phyloP scores from a whole-genome alignment of 2,113 vertebrate species.

The Cephalopterus ornatus region DNA sequence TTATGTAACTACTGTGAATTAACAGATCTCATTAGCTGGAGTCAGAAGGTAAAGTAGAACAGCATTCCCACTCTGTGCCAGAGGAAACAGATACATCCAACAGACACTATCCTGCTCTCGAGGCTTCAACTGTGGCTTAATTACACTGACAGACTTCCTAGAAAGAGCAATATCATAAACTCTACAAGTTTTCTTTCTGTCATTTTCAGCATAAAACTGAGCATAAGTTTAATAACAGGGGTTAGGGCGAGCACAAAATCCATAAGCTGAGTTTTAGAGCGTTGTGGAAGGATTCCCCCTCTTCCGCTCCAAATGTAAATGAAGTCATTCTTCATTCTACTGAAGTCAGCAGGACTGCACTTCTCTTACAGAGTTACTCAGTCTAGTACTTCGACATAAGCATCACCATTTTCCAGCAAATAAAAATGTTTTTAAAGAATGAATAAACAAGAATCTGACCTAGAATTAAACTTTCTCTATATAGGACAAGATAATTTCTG shows the following conservation, averaged over 20 bases:
- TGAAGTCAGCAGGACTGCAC: background rate
- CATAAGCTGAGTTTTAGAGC: background rate
- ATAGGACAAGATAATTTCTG: background rate
- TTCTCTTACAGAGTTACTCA: background rate
- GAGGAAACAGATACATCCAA: background rate
- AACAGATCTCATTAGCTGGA: background rate
- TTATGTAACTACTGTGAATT: background rate
- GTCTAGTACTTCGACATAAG: background rate
- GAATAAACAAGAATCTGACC: background rate
- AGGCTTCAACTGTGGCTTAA: background rate
- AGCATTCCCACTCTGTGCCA: background rate
- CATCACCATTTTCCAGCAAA: background rate
- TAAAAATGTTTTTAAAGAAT: background rate
- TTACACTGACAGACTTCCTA: background rate
- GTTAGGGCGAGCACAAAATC: background rate
- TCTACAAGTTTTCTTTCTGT: background rate
- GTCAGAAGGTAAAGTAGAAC: background rate
- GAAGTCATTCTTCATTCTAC: background rate
- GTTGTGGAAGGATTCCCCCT: background rate
- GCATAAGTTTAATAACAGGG: background rate
- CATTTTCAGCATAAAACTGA: background rate
- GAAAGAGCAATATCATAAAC: background rate
- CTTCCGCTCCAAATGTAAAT: background rate
- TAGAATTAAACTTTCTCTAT: background rate
- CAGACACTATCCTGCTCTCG: background rate